Conservation (phyloP, 2,113 vertebrate genomes). For the Salvelinus fontinalis region DNA sequence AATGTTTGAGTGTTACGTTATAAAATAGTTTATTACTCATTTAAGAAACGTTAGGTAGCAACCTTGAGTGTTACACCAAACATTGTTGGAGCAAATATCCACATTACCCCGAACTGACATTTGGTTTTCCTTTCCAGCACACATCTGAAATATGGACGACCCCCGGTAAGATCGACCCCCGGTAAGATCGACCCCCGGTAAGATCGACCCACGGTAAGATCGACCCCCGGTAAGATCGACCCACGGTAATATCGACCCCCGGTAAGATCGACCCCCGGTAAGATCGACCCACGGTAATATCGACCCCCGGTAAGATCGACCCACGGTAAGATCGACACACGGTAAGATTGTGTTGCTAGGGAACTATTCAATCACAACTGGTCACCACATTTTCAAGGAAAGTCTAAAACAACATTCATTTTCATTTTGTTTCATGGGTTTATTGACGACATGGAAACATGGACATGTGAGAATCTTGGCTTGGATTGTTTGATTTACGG, state of each 20-base stretch:
- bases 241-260: no score
- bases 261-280: no score
- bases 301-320: no score
- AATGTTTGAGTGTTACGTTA: slow-evolving; percentile 50
- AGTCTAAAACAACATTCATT: background rate
- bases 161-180: no score
- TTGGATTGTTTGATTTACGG: background rate
- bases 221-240: no score
- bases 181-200: no score
- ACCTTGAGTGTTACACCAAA: slow-evolving; percentile 63
- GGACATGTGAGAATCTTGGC: no score
- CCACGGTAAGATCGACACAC: slow-evolving; percentile 25
- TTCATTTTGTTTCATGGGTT: background rate
- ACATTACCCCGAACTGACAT: slow-evolving; percentile 7
- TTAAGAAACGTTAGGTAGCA: slow-evolving; percentile 67
- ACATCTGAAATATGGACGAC: slow-evolving; percentile 37
- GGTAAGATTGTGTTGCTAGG: slow-evolving; percentile 47
- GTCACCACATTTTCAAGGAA: background rate
- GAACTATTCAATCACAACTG: background rate
- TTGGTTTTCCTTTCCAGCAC: slow-evolving; percentile 45
- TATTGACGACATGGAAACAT: no score
- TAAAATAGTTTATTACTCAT: slow-evolving; percentile 65
- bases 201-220: no score
- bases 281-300: no score
- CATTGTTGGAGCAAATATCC: slow-evolving; percentile 57